A percentile compares a stretch with the other conserved stretches of the same genome.
phyloP scores from a whole-genome alignment of 2,113 vertebrate genomes.

The Cavia aperea region DNA sequence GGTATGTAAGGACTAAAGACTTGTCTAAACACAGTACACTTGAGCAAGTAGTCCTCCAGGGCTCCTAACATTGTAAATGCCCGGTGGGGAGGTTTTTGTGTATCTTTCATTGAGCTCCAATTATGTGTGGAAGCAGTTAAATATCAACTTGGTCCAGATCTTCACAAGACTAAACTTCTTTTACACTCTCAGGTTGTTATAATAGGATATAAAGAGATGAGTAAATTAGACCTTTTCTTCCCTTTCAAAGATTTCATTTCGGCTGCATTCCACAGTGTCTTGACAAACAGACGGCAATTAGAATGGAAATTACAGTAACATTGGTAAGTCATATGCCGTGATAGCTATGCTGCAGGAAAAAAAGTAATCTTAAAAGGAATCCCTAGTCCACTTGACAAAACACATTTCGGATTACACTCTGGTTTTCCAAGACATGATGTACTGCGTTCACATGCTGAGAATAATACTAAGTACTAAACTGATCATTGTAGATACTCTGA shows the following conservation, averaged over 20 bases:
- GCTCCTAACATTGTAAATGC: not conserved
- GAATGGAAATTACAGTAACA: not conserved
- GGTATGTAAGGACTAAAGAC: not conserved
- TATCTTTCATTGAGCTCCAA: not conserved
- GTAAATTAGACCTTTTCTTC: not conserved
- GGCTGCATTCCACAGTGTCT: not conserved
- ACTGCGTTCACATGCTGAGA: not conserved
- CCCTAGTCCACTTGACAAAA: not conserved
- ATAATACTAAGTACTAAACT: not conserved
- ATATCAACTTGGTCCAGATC: not conserved
- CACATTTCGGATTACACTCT: not conserved
- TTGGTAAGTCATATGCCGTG: not conserved
- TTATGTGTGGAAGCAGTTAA: not conserved
- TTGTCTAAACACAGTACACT: not conserved
- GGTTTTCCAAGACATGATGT: not conserved
- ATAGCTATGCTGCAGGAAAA: not conserved
- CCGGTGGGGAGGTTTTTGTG: not conserved
- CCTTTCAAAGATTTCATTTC: not conserved
- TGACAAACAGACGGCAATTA: not conserved
- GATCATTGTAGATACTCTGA: not conserved
- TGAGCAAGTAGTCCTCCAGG: accelerated
- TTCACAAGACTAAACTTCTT: not conserved
- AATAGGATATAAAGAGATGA: not conserved
- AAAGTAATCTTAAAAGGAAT: not conserved
- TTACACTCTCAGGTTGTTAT: not conserved